Conservation (phyloP, 1,140 invertebrate species). For the Catajapyx aquilonaris region DNA sequence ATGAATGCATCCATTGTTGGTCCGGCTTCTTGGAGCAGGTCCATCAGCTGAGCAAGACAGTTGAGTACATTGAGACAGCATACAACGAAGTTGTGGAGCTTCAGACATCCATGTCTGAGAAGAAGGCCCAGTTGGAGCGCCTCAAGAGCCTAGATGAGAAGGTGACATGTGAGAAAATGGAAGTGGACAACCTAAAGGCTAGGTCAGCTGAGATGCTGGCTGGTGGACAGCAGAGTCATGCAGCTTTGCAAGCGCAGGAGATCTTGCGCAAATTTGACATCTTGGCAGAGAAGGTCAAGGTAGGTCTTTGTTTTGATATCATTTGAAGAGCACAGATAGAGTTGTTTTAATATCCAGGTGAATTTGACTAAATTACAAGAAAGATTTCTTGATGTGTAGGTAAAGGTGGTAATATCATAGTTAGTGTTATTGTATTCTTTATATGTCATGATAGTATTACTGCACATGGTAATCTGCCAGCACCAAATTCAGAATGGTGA, state of each 20-base stretch:
- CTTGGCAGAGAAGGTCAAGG: slow-evolving; percentile 43
- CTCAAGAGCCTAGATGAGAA: slow-evolving; percentile 53
- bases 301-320: too few relatives aligned
- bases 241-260: slow-evolving; percentile 60
- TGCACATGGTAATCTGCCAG: too few relatives aligned
- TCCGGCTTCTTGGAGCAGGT: slow-evolving; percentile 70
- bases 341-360: too few relatives aligned
- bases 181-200: slow-evolving; percentile 67
- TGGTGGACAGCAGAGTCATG: slow-evolving; percentile 58
- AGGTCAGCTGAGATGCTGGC: slow-evolving; percentile 74
- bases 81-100: slow-evolving; percentile 48
- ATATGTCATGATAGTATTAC: too few relatives aligned
- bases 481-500: too few relatives aligned
- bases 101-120: slow-evolving; percentile 62
- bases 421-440: too few relatives aligned
- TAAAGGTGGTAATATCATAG: too few relatives aligned
- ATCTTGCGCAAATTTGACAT: slow-evolving; percentile 58
- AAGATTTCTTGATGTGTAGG: too few relatives aligned
- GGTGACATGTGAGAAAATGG: slow-evolving; percentile 71
- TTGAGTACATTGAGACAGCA: slow-evolving; percentile 48
- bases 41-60: slow-evolving; percentile 59
- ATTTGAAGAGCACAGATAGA: too few relatives aligned
- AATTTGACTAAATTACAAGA: too few relatives aligned
- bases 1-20: slow-evolving; percentile 77
- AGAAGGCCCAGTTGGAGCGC: slow-evolving; percentile 60